Percentiles rank a stretch among this genome's conserved stretches.
Evolutionary conservation across 2,797 vertebrate genomes (phyloP).

Genomic region (Perodicticus potto): DNA sequence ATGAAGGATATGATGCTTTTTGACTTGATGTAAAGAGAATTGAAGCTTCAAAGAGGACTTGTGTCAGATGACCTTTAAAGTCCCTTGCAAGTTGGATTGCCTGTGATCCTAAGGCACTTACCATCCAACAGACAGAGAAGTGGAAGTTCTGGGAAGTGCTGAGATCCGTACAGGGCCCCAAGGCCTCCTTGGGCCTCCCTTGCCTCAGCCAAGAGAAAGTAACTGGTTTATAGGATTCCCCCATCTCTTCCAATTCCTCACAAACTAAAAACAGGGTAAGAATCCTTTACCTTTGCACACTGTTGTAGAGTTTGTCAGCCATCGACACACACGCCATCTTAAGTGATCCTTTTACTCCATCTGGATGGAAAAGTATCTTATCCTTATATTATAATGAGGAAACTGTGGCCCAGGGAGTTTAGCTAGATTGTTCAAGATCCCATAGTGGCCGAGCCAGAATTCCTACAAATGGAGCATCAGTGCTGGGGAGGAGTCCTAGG

Average conservation of each 20-base stretch:
- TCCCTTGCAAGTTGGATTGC: neutral
- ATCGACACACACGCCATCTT: neutral
- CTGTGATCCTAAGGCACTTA: slow-evolving; percentile 17
- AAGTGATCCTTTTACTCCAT: neutral
- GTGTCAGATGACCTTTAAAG: slow-evolving; percentile 8
- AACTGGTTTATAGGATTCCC: neutral
- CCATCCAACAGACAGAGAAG: neutral
- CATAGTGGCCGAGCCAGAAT: neutral
- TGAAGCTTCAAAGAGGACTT: neutral
- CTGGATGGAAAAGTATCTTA: neutral
- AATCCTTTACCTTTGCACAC: neutral
- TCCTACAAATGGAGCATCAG: neutral
- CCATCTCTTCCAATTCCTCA: neutral
- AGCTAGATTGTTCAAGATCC: neutral
- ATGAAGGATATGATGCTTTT: neutral
- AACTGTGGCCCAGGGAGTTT: neutral
- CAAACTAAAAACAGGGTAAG: neutral
- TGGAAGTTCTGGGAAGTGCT: neutral
- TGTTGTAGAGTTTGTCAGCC: neutral
- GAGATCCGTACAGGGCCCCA: neutral
- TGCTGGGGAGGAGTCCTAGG: neutral
- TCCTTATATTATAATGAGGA: neutral
- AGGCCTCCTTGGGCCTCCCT: neutral
- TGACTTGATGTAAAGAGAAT: neutral
- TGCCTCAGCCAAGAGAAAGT: neutral